These are phyloP conservation scores for Panthera tigris DNA, from an alignment of 2,113 vertebrate species.

Conservation along the genomic window DNA sequence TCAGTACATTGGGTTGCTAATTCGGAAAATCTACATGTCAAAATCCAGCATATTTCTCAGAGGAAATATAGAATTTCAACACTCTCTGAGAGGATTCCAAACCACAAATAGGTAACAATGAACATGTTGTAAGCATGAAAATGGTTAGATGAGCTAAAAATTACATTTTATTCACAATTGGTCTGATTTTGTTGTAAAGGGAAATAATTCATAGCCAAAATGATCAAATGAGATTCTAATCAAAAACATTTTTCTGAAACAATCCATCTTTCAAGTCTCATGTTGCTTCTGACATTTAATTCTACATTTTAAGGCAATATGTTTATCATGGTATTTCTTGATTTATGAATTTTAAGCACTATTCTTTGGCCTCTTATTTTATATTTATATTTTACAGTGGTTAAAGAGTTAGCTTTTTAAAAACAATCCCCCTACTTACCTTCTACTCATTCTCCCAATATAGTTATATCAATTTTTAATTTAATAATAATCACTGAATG, in stretches of 20 bases:
- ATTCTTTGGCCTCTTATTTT: background rate
- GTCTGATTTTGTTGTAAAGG: background rate
- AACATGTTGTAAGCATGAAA: background rate
- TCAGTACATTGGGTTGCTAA: background rate
- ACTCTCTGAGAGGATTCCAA: background rate
- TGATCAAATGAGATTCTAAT: background rate
- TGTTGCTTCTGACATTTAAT: background rate
- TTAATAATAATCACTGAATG: background rate
- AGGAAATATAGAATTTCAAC: background rate
- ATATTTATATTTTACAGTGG: background rate
- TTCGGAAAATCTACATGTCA: background rate
- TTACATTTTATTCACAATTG: slow-evolving; percentile 1
- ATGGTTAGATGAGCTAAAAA: background rate
- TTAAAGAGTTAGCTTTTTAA: background rate
- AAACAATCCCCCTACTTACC: background rate
- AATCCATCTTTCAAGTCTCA: background rate
- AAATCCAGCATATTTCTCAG: background rate
- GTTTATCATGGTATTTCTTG: background rate
- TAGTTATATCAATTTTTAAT: background rate
- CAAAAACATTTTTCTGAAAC: background rate
- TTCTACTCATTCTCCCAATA: background rate
- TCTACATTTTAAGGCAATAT: background rate
- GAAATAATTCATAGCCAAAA: background rate
- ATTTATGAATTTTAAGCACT: background rate
- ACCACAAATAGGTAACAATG: background rate